Conservation (phyloP, 2,113 vertebrate species). For the Canis aureus region DNA sequence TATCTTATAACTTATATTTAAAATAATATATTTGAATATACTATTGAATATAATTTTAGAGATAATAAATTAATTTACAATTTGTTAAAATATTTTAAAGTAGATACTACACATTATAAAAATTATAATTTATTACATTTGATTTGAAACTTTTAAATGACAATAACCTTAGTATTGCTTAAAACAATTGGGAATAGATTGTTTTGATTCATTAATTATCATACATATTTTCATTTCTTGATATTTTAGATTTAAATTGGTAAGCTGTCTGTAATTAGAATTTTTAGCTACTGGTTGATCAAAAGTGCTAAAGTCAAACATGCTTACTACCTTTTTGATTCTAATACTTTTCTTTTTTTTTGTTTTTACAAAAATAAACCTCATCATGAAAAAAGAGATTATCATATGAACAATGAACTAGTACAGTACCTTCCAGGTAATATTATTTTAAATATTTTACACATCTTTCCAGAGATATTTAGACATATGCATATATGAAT, state of each 20-base stretch:
- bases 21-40: constrained; percentile 45
- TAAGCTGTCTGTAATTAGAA: background rate
- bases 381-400: constrained; percentile 41
- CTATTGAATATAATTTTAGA: constrained; percentile 9
- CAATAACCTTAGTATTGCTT: constrained; percentile 11
- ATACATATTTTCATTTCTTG: constrained; percentile 24
- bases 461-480: background rate
- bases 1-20: background rate
- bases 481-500: background rate
- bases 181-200: background rate
- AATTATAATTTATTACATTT: background rate
- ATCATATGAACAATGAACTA: constrained; percentile 37
- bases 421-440: background rate
- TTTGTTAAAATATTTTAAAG: constrained; percentile 30
- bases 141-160: background rate
- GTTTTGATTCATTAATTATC: background rate
- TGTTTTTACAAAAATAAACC: background rate
- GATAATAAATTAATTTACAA: constrained; percentile 16
- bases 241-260: constrained; percentile 22
- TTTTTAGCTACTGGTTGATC: background rate
- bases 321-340: background rate
- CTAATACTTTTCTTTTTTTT: background rate
- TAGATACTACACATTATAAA: background rate
- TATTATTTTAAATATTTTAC: constrained; percentile 1
- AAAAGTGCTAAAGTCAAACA: background rate